Evolutionary conservation across 1,140 invertebrate species (phyloP).

Genomic region (Heliconius nattereri): DNA sequence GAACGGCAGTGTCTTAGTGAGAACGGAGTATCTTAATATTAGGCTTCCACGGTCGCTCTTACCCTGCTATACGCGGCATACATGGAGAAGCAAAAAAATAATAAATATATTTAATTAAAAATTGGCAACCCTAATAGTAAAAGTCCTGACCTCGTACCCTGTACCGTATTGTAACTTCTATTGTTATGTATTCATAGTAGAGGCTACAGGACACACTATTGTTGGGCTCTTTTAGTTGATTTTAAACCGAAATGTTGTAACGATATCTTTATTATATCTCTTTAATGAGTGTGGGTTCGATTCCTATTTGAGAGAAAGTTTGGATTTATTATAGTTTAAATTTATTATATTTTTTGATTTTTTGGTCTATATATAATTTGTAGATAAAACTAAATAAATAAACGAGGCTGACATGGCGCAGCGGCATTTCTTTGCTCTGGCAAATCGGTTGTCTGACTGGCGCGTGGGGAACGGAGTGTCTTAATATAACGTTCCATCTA

Average conservation of each 20-base stretch:
- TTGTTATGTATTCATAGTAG: not conserved
- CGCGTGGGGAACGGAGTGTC: not conserved
- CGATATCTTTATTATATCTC: not conserved
- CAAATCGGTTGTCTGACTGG: not conserved
- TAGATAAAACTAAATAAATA: too few species aligned
- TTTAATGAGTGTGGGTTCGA: not conserved
- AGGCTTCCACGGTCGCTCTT: too few species aligned
- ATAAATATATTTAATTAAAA: not conserved
- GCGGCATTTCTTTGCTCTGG: too few species aligned
- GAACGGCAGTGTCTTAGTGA: too few species aligned
- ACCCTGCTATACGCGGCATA: too few species aligned
- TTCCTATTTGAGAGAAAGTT: not conserved
- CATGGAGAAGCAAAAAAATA: too few species aligned
- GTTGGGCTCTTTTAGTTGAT: not conserved
- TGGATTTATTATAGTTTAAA: too few species aligned
- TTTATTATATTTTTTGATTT: too few species aligned
- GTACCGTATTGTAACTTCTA: conserved; percentile 4
- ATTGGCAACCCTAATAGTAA: conserved; percentile 1
- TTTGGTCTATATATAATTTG: too few species aligned
- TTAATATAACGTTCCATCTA: not conserved
- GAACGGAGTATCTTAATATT: too few species aligned
- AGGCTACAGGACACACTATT: not conserved
- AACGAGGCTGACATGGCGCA: too few species aligned
- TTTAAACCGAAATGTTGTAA: not conserved
- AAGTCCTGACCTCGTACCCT: conserved; percentile 9